Evolutionary conservation across 1,140 invertebrate species (phyloP).

Genomic region (Trachymyrmex cornetzi): DNA sequence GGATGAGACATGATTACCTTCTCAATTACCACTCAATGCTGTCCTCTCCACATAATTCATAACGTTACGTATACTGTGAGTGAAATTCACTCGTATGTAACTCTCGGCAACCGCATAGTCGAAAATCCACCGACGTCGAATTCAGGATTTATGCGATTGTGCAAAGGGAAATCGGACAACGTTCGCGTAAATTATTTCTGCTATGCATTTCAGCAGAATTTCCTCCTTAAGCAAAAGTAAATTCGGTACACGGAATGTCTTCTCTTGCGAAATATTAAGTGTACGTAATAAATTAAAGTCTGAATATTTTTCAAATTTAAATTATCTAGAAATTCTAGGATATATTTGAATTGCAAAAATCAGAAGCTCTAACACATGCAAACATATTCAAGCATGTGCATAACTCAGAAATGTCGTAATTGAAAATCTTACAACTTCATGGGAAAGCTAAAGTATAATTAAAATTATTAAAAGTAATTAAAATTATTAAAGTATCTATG

Average conservation of each 20-base stretch:
- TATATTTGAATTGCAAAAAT: constrained; percentile 2
- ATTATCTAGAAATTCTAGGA: background rate
- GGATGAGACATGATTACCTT: constrained; percentile 83
- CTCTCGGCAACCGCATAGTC: constrained; percentile 3
- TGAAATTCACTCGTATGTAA: constrained; percentile 69
- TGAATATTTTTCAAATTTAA: background rate
- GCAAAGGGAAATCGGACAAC: constrained; percentile 22
- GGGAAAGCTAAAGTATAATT: background rate
- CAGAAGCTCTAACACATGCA: background rate
- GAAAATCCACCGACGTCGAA: constrained; percentile 56
- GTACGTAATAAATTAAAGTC: background rate
- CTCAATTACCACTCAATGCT: constrained; percentile 83
- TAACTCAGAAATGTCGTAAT: background rate
- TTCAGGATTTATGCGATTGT: constrained; percentile 33
- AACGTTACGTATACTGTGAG: constrained; percentile 72
- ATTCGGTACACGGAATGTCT: background rate
- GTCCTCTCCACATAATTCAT: constrained; percentile 80
- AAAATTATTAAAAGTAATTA: background rate
- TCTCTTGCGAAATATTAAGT: background rate
- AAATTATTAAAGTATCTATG: background rate
- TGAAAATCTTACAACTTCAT: background rate
- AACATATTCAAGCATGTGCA: background rate
- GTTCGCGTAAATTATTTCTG: constrained; percentile 45
- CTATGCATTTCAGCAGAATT: background rate
- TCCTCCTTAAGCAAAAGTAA: constrained; percentile 6